Evolutionary conservation across 2,888 invertebrate genomes (phyloP).

Genomic region (Elegia similella): DNA sequence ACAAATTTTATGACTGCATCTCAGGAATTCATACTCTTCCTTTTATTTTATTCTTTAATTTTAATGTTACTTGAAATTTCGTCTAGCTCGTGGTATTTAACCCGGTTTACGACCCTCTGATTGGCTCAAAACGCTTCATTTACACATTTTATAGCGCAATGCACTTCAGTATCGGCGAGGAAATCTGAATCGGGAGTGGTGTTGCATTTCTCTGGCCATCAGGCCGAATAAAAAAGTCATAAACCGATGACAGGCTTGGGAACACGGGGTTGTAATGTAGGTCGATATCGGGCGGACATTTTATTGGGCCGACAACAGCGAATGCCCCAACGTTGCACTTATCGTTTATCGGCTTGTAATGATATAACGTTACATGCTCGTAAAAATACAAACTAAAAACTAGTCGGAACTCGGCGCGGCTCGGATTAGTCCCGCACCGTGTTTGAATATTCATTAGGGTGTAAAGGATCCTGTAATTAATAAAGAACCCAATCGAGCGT

Average conservation of each 20-base stretch:
- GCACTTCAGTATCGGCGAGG: conserved; percentile 57
- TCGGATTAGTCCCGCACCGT: conserved; percentile 49
- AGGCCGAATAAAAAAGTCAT: conserved; percentile 77
- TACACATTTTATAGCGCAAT: conserved; percentile 51
- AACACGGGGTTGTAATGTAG: conserved; percentile 67
- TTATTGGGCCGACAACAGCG: conserved; percentile 67
- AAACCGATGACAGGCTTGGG: conserved; percentile 76
- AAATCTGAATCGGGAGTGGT: conserved; percentile 69
- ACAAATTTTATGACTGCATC: conserved; percentile 1
- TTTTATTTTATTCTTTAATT: conserved; percentile 11
- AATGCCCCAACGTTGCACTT: conserved; percentile 67
- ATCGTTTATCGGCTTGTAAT: conserved; percentile 71
- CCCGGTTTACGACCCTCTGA: conserved; percentile 39
- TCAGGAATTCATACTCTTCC: background rate
- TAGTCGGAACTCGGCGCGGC: conserved; percentile 44
- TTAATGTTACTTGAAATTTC: conserved; percentile 9
- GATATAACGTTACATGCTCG: conserved; percentile 70
- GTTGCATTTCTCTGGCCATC: conserved; percentile 72
- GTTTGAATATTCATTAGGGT: conserved; percentile 62
- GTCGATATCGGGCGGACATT: conserved; percentile 62
- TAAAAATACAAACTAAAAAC: conserved; percentile 66
- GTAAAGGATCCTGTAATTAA: conserved; percentile 62
- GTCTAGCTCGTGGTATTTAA: conserved; percentile 24
- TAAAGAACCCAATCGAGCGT: conserved; percentile 56
- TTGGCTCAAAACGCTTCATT: conserved; percentile 52